phyloP scores from a whole-genome alignment of 2,888 invertebrate species.

The Dendrolimus houi region DNA sequence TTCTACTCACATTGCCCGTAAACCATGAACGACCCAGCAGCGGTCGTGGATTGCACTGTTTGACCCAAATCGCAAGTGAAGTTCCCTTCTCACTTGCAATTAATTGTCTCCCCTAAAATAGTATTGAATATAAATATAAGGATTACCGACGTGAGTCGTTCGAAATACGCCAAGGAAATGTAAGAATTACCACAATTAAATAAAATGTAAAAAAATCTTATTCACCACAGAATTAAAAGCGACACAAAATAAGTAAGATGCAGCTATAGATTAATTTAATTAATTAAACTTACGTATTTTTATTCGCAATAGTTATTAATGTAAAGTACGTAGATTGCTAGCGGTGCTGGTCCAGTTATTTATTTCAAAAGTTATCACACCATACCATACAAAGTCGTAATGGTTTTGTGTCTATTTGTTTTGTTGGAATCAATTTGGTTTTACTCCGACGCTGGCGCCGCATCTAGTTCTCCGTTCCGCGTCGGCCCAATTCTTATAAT shows the following conservation, averaged over 20 bases:
- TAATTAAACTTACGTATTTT: too few relatives aligned
- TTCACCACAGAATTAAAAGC: too few relatives aligned
- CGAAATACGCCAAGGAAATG: too few relatives aligned
- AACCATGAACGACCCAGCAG: slow-evolving; percentile 37
- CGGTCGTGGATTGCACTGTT: not conserved
- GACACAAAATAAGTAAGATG: too few relatives aligned
- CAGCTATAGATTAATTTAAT: too few relatives aligned
- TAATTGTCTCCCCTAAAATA: too few relatives aligned
- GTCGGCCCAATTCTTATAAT: slow-evolving; percentile 58
- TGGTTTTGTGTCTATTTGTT: slow-evolving; percentile 26
- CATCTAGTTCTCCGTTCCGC: slow-evolving; percentile 24
- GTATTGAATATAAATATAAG: too few relatives aligned
- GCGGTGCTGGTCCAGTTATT: not conserved
- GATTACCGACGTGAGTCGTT: too few relatives aligned
- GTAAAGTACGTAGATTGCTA: too few relatives aligned
- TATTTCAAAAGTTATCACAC: slow-evolving; percentile 11
- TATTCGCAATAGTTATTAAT: too few relatives aligned
- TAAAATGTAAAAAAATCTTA: too few relatives aligned
- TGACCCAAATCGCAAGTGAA: slow-evolving; percentile 1
- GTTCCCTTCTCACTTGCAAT: slow-evolving; percentile 5
- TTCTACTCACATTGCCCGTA: slow-evolving; percentile 53
- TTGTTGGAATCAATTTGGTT: slow-evolving; percentile 45
- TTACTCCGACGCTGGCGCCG: slow-evolving; percentile 19
- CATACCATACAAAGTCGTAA: slow-evolving; percentile 16
- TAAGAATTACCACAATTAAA: too few relatives aligned